phyloP scores from a whole-genome alignment of 1,140 invertebrate genomes.

The Lethocerus indicus region DNA sequence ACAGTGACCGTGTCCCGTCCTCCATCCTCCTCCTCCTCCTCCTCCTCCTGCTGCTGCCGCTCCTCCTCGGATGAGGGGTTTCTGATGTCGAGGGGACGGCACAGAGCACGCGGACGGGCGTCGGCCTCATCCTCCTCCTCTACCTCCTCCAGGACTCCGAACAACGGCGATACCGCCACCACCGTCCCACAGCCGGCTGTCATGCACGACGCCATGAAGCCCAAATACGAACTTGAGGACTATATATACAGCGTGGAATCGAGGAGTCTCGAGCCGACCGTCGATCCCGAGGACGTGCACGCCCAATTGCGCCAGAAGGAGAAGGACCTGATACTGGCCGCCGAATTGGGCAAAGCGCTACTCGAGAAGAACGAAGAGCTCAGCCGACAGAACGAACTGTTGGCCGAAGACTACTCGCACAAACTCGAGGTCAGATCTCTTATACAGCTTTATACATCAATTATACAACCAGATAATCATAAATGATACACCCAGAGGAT shows the following conservation, averaged over 20 bases:
- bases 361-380: slow-evolving; percentile 88
- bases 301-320: slow-evolving; percentile 81
- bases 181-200: slow-evolving; percentile 4
- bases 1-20: too few relatives aligned
- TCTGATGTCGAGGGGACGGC: too few relatives aligned
- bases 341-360: slow-evolving; percentile 85
- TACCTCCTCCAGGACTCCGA: too few relatives aligned
- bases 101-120: too few relatives aligned
- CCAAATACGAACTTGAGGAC: slow-evolving; percentile 30
- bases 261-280: slow-evolving; percentile 22
- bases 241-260: slow-evolving; percentile 36
- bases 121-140: too few relatives aligned
- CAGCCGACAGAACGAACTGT: slow-evolving; percentile 64
- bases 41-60: too few relatives aligned
- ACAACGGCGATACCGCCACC: too few relatives aligned
- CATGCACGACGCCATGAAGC: slow-evolving; percentile 19
- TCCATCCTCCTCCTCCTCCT: too few relatives aligned
- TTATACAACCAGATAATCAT: too few relatives aligned
- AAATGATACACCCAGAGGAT: too few relatives aligned
- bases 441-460: too few relatives aligned
- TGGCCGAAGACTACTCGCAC: slow-evolving; percentile 74
- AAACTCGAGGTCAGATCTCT: slow-evolving; percentile 88
- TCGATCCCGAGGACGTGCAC: slow-evolving; percentile 51
- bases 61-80: too few relatives aligned
- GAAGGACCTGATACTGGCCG: slow-evolving; percentile 78